phyloP scores from a whole-genome alignment of 2,888 invertebrate species.

The Phragmatobia fuliginosa region DNA sequence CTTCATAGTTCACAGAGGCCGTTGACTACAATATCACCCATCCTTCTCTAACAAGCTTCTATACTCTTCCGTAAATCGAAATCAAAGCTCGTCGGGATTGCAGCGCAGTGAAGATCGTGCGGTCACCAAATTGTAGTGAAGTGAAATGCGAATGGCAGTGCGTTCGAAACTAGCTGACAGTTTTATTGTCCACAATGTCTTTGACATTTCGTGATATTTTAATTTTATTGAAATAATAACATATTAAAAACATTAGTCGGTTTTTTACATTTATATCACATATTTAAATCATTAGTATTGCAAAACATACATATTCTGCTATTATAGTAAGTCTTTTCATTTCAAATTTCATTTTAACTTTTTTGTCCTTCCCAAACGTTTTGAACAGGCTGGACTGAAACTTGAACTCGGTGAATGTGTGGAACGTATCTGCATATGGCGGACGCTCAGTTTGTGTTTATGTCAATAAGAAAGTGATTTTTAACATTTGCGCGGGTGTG shows the following conservation, averaged over 20 bases:
- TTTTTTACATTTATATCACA: neutral
- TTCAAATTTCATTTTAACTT: conserved; percentile 12
- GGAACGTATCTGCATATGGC: conserved; percentile 85
- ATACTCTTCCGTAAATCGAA: conserved; percentile 86
- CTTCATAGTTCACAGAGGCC: conserved; percentile 78
- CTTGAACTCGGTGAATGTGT: conserved; percentile 60
- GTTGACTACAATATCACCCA: conserved; percentile 78
- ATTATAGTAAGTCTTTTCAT: conserved; percentile 6
- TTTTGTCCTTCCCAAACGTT: conserved; percentile 30
- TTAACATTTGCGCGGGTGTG: conserved; percentile 85
- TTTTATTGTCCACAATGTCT: neutral
- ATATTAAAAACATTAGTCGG: neutral
- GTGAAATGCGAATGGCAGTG: conserved; percentile 59
- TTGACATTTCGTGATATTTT: conserved; percentile 16
- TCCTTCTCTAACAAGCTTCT: conserved; percentile 73
- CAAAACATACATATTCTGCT: too few species aligned
- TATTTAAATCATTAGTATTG: neutral
- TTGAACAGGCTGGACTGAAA: conserved; percentile 51
- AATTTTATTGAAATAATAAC: neutral
- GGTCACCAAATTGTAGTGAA: conserved; percentile 64
- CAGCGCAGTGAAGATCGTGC: conserved; percentile 75
- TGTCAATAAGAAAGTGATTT: conserved; percentile 86
- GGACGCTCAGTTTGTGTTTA: conserved; percentile 86
- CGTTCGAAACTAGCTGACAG: conserved; percentile 64
- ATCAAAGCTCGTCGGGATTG: conserved; percentile 85